Evolutionary conservation across 2,113 vertebrate species (phyloP), one percentile per base, ranked within the genome.

Genomic region (Rhipidura dahli): DNA sequence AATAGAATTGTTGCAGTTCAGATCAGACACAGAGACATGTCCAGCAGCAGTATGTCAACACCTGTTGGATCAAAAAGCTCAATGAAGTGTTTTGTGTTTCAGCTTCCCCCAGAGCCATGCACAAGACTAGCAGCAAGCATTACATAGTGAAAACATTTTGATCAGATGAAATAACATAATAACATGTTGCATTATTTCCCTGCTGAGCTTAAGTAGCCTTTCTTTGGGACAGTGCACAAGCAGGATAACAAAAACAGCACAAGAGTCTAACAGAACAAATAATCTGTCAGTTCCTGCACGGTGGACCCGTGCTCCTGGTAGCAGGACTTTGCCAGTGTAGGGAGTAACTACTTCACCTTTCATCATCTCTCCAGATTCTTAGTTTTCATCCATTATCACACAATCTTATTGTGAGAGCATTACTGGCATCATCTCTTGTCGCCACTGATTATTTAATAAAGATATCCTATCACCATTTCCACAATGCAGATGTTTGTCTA

Each of bases 41-140:
- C 83, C 94, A 94, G 89, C 51, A 82, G 68, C 70, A 87, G 11
- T 21, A 64, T 13, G 73, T 84, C 95, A 93, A 89, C 70, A 82
- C 50, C 56, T 69, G 82, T 69, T 51, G 35, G 63, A 68, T 94
- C 87, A 89, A 65, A 83, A 91, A 86, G 28, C 45, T 68, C 90
- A 89, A 1, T 27, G 79, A 83, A 88, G 56, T 73, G 75, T 28
- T 95, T n/a, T 51, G 44, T 51, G 73, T 60, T 79, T 87, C 70
- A 85, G 69, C 70, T 79, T 95, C 19, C 57, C 65, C 33, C 61
- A 63, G 57, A 80, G 82, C 71, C 53, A 85, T 2, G 28, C 57
- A 76, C 61, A 76, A 76, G 59, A 40, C 80, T n/a, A 68, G 87
- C 39, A 87, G 23, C 11, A 66, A 87, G 56, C 3, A 4, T 60